phyloP scores from a whole-genome alignment of 1,140 invertebrate species.

The Cydia fagiglandana region DNA sequence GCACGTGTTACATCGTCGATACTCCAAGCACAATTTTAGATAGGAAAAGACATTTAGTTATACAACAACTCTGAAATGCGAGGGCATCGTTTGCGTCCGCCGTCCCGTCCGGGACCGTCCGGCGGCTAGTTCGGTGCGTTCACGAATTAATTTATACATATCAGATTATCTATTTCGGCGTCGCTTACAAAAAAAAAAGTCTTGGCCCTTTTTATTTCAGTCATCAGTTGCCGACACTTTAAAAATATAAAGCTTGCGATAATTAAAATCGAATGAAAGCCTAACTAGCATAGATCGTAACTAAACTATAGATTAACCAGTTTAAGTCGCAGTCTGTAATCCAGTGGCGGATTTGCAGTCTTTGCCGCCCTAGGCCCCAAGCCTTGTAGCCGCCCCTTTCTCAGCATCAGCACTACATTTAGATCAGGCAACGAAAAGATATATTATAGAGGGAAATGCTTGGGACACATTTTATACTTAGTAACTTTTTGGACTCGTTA shows the following conservation, averaged over 20 bases:
- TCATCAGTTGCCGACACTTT: constrained; percentile 77
- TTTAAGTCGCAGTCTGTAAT: constrained; percentile 73
- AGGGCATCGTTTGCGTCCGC: constrained; percentile 65
- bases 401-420: no score
- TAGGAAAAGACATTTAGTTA: constrained; percentile 57
- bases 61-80: constrained; percentile 73
- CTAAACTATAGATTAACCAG: constrained; percentile 74
- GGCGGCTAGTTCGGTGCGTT: constrained; percentile 2
- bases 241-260: constrained; percentile 75
- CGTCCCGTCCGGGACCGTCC: neutral
- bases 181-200: constrained; percentile 61
- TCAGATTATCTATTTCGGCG: constrained; percentile 58
- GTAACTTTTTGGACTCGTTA: no score
- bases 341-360: no score
- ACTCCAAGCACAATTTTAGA: constrained; percentile 58
- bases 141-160: constrained; percentile 62
- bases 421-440: no score
- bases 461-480: no score
- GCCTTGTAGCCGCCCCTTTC: no score
- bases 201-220: constrained; percentile 72
- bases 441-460: no score
- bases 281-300: constrained; percentile 76
- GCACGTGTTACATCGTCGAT: constrained; percentile 32
- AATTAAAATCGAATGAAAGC: constrained; percentile 72
- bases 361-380: no score